Conservation (phyloP, 1,140 invertebrate genomes). For the Papilio glaucus region DNA sequence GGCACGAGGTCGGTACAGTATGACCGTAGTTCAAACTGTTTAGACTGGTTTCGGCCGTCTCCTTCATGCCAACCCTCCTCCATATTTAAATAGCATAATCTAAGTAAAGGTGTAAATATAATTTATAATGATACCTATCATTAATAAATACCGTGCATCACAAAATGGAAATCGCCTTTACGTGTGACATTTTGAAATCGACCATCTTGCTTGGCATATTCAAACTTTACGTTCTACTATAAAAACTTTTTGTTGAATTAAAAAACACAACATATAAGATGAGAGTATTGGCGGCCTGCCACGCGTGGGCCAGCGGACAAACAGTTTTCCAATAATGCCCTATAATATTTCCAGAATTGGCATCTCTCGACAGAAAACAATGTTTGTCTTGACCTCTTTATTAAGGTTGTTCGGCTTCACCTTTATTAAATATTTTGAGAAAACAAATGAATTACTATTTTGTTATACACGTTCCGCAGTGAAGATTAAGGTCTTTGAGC, state of each 20-base stretch:
- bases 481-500: too few relatives aligned
- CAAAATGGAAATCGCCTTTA: too few relatives aligned
- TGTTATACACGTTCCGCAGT: too few relatives aligned
- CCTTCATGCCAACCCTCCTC: too few relatives aligned
- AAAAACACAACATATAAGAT: conserved; percentile 8
- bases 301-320: conserved; percentile 44
- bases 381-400: conserved; percentile 6
- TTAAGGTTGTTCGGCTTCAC: not conserved
- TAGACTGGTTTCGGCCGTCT: too few relatives aligned
- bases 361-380: conserved; percentile 7
- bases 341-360: conserved; percentile 48
- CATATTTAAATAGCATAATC: too few relatives aligned
- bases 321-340: conserved; percentile 56
- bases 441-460: not conserved
- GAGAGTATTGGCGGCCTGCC: conserved; percentile 49
- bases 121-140: too few relatives aligned
- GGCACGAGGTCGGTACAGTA: too few relatives aligned
- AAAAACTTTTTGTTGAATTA: not conserved
- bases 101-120: too few relatives aligned
- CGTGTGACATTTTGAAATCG: too few relatives aligned
- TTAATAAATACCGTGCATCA: too few relatives aligned
- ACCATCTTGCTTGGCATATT: not conserved
- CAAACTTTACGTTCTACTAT: not conserved
- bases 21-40: too few relatives aligned
- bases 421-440: not conserved